These are phyloP conservation scores for Anthopleura xanthogrammica DNA, from an alignment of 92 coral and sea anemone genomes.

Conservation along the genomic window DNA sequence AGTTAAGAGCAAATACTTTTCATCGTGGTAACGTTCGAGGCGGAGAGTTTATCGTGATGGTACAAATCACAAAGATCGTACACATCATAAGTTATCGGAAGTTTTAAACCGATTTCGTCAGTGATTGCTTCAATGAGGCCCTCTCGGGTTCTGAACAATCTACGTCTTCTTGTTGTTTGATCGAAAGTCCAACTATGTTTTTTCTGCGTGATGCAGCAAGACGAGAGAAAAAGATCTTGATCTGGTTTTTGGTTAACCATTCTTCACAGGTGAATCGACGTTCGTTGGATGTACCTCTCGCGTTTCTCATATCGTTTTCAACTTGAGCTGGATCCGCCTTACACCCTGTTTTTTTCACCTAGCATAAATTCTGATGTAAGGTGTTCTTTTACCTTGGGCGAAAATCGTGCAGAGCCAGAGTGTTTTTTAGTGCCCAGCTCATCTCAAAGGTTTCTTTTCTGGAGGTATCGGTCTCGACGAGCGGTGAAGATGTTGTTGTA, in stretches of 20 bases:
- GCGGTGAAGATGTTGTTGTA: background rate
- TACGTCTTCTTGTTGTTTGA: constrained; percentile 59
- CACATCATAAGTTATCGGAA: no score
- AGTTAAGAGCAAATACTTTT: no score
- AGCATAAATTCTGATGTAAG: constrained; percentile 31
- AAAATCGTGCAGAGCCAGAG: constrained; percentile 16
- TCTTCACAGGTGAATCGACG: constrained; percentile 36
- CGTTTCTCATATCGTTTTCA: constrained; percentile 14
- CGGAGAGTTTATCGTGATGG: no score
- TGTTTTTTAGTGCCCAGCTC: constrained; percentile 31
- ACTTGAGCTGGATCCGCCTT: constrained; percentile 41
- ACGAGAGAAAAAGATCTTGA: constrained; percentile 44
- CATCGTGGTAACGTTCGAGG: no score
- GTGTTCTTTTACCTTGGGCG: constrained; percentile 29
- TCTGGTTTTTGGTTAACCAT: constrained; percentile 44
- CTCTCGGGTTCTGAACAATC: no score
- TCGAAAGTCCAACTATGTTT: constrained; percentile 45
- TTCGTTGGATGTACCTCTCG: constrained; percentile 14
- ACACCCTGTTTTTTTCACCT: constrained; percentile 34
- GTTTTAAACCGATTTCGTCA: no score
- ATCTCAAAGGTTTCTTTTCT: background rate
- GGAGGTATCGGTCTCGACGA: background rate
- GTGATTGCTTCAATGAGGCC: no score
- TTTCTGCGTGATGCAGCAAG: constrained; percentile 49
- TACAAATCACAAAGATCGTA: no score